phyloP scores from a whole-genome alignment of 2,888 invertebrate species.

The Lycia hirtaria region DNA sequence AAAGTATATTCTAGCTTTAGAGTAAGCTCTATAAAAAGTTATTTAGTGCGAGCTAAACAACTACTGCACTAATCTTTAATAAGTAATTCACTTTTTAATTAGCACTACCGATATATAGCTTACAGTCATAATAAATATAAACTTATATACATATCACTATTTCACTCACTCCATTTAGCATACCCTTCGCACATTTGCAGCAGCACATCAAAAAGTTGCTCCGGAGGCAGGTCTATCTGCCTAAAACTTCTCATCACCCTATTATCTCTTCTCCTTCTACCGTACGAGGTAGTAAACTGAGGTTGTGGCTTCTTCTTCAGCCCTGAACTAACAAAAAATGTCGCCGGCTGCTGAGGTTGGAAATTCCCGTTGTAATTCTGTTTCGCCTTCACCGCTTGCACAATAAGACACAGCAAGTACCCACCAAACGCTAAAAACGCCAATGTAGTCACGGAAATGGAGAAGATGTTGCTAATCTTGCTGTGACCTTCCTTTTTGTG shows the following conservation, averaged over 20 bases:
- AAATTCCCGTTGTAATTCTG: constrained; percentile 61
- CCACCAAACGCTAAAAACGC: constrained; percentile 94
- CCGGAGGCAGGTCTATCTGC: constrained; percentile 66
- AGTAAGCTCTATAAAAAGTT: too few relatives aligned
- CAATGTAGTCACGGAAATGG: constrained; percentile 90
- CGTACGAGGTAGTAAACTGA: constrained; percentile 73
- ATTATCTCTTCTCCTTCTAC: constrained; percentile 60
- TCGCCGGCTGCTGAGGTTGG: constrained; percentile 62
- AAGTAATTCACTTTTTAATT: too few relatives aligned
- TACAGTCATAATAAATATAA: neutral
- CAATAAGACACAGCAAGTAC: constrained; percentile 91
- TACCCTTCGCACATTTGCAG: constrained; percentile 85
- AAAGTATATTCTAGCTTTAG: too few relatives aligned
- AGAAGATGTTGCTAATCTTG: constrained; percentile 90
- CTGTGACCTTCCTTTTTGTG: constrained; percentile 81
- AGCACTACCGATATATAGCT: too few relatives aligned
- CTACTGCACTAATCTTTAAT: too few relatives aligned
- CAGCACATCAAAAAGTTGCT: constrained; percentile 80
- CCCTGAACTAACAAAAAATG: constrained; percentile 69
- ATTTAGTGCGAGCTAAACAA: too few relatives aligned
- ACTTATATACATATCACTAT: constrained; percentile 11
- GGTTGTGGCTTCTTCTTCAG: constrained; percentile 76
- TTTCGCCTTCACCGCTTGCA: constrained; percentile 90
- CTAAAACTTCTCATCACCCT: constrained; percentile 52
- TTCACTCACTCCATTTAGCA: constrained; percentile 73